Conservation (phyloP, 2,888 invertebrate genomes). For the Luperina testacea region DNA sequence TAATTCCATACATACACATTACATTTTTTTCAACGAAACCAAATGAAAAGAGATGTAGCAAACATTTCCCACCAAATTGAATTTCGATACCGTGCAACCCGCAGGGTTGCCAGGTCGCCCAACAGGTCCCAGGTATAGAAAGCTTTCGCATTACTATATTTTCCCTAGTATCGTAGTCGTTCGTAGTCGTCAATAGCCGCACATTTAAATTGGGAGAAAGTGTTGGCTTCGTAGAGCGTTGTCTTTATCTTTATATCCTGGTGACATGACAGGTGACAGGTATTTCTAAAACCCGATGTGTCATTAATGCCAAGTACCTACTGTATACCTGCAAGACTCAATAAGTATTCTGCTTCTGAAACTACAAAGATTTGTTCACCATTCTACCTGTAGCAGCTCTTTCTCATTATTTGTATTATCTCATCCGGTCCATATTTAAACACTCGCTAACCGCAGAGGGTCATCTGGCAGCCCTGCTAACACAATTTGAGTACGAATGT, state of each 20-base stretch:
- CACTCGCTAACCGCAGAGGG: slow-evolving; percentile 47
- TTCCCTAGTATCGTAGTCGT: too few relatives aligned
- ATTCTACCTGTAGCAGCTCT: slow-evolving; percentile 7
- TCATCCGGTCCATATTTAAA: slow-evolving; percentile 58
- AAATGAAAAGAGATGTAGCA: slow-evolving; percentile 60
- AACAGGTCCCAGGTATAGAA: background rate
- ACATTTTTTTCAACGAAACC: slow-evolving; percentile 40
- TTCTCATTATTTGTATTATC: slow-evolving; percentile 54
- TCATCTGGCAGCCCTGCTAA: slow-evolving; percentile 64
- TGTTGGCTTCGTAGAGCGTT: background rate
- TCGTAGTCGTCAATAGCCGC: too few relatives aligned
- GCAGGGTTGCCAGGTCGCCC: slow-evolving; percentile 52
- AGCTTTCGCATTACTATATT: background rate
- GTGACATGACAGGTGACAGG: background rate
- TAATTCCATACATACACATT: slow-evolving; percentile 63
- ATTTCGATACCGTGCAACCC: slow-evolving; percentile 49
- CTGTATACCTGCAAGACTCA: background rate
- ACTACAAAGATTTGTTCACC: slow-evolving; percentile 3
- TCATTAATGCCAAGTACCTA: too few relatives aligned
- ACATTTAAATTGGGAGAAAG: background rate
- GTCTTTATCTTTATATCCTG: background rate
- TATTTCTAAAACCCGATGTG: background rate
- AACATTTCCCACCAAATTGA: slow-evolving; percentile 63
- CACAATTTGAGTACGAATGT: slow-evolving; percentile 59
- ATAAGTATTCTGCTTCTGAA: background rate